Evolutionary conservation across 2,797 vertebrate genomes (phyloP).

Genomic region (Hirundo rustica): DNA sequence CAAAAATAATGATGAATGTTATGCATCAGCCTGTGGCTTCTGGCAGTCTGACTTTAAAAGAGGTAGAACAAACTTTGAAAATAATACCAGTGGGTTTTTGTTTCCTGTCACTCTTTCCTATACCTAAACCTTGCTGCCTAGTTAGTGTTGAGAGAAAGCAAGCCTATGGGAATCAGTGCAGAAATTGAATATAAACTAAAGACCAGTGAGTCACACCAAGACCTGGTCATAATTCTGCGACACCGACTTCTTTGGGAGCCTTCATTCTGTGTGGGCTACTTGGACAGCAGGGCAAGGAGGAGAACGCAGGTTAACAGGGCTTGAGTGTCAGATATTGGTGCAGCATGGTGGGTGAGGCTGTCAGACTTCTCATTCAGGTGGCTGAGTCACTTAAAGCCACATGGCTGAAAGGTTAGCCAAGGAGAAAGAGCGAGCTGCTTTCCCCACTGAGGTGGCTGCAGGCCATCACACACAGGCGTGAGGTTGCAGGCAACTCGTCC

Average conservation of each 20-base stretch:
- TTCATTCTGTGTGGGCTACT: background rate
- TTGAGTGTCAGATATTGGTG: background rate
- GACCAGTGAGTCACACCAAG: background rate
- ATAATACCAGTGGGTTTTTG: background rate
- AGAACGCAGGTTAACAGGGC: background rate
- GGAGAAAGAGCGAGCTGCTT: background rate
- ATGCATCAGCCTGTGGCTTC: constrained; percentile 15
- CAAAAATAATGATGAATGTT: constrained; percentile 8
- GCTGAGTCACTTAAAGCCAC: background rate
- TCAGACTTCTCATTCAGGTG: background rate
- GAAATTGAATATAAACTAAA: background rate
- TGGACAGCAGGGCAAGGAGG: background rate
- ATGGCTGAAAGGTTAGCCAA: background rate
- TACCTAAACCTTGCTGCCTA: background rate
- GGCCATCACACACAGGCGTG: accelerated
- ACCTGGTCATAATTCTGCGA: background rate
- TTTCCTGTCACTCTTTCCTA: background rate
- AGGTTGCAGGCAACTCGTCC: background rate
- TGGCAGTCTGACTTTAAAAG: constrained; percentile 35
- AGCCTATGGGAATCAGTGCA: background rate
- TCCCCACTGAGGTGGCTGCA: background rate
- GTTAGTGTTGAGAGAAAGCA: background rate
- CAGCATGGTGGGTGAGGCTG: background rate
- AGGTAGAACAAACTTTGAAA: constrained; percentile 2
- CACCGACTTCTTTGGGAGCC: background rate